These are phyloP conservation scores for Chymomyza caudatula DNA, from an alignment of 2,888 invertebrate species.

Conservation along the genomic window DNA sequence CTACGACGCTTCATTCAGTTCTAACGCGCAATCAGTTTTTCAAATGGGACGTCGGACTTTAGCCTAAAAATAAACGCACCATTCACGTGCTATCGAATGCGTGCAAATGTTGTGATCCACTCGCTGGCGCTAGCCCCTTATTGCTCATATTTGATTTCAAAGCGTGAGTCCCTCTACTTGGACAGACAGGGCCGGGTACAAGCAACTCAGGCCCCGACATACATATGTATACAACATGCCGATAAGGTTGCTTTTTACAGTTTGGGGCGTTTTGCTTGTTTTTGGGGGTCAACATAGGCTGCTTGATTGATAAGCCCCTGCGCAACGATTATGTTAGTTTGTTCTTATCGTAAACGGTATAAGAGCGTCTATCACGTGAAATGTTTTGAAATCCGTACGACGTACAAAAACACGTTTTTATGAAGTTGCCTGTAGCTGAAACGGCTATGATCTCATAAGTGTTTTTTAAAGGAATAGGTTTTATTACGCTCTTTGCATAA, in stretches of 20 bases:
- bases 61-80: slow-evolving; percentile 37
- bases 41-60: not conserved
- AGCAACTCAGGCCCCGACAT: slow-evolving; percentile 31
- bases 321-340: not conserved
- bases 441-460: not conserved
- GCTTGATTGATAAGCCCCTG: not conserved
- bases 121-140: not conserved
- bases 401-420: not conserved
- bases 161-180: not conserved
- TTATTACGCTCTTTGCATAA: too few species aligned
- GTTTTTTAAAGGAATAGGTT: not conserved
- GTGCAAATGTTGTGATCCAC: slow-evolving; percentile 7
- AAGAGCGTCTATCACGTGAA: slow-evolving; percentile 3
- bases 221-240: not conserved
- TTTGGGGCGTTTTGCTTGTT: not conserved
- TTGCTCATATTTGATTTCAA: slow-evolving; percentile 29
- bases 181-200: slow-evolving; percentile 34
- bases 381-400: not conserved
- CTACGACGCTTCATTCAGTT: not conserved
- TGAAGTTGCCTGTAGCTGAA: not conserved
- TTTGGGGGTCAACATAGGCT: slow-evolving; percentile 10
- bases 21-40: not conserved
- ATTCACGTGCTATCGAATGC: slow-evolving; percentile 50
- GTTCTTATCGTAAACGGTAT: not conserved
- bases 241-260: not conserved